phyloP scores from a whole-genome alignment of 64 coral and sea anemone genomes.

The Cladopsammia gracilis region DNA sequence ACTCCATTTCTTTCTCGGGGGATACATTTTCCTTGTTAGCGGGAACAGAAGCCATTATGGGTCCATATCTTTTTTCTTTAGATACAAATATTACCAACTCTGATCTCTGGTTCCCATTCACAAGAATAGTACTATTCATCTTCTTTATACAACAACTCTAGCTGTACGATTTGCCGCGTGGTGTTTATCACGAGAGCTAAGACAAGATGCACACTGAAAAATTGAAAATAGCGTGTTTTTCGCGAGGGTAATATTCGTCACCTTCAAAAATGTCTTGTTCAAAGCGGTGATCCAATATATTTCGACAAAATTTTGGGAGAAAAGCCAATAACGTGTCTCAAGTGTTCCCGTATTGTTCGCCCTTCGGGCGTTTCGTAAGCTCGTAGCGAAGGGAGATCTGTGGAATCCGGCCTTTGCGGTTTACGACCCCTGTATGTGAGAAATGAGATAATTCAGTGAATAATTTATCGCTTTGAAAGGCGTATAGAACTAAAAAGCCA shows the following conservation, averaged over 20 bases:
- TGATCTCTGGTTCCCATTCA: conserved; percentile 67
- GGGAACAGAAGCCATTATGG: conserved; percentile 68
- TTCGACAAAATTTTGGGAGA: not conserved
- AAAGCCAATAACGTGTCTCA: conserved; percentile 19
- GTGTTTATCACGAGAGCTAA: not conserved
- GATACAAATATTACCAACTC: conserved; percentile 71
- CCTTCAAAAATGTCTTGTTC: not conserved
- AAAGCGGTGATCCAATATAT: not conserved
- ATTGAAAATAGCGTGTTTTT: not conserved
- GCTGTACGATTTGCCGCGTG: not conserved
- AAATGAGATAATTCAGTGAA: conserved; percentile 86
- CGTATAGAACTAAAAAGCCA: conserved; percentile 35
- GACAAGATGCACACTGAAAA: not conserved
- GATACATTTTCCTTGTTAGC: conserved; percentile 78
- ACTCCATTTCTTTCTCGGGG: conserved; percentile 68
- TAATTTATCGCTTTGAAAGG: conserved; percentile 76
- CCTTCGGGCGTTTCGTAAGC: conserved; percentile 18
- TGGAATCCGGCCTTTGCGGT: conserved; percentile 45
- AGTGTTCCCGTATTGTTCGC: not conserved
- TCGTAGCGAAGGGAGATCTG: conserved; percentile 31
- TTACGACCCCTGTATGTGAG: conserved; percentile 50
- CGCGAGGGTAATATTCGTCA: not conserved
- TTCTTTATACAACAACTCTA: not conserved
- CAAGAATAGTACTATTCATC: conserved; percentile 31
- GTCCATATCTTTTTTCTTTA: conserved; percentile 59